These are phyloP conservation scores for Carettochelys insculpta DNA, from an alignment of 2,113 vertebrate species.

Conservation along the genomic window DNA sequence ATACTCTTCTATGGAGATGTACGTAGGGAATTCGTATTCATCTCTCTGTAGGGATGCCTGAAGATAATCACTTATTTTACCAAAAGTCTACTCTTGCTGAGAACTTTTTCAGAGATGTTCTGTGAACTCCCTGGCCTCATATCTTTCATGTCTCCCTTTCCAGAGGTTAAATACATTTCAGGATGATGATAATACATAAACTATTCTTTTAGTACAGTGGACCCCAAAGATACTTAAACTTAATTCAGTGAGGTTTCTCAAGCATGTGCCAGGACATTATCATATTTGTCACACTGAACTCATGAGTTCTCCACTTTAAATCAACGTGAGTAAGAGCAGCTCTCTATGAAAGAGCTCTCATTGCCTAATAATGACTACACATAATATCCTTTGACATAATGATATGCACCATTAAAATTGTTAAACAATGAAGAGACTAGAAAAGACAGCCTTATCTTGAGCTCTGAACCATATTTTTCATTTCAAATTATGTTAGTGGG, in stretches of 20 bases:
- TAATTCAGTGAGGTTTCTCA: neutral
- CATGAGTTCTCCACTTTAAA: neutral
- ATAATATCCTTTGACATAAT: neutral
- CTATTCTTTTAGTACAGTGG: neutral
- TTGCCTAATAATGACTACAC: neutral
- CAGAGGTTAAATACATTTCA: neutral
- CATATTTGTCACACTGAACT: neutral
- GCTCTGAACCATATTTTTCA: conserved; percentile 3
- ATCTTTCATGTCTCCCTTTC: neutral
- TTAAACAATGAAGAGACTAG: conserved; percentile 4
- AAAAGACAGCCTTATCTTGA: neutral
- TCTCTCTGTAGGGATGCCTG: neutral
- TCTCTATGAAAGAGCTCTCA: neutral
- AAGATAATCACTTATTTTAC: neutral
- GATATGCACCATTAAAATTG: neutral
- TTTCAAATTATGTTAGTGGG: neutral
- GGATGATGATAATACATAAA: neutral
- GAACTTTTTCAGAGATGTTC: neutral
- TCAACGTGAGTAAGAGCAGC: neutral
- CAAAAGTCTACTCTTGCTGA: neutral
- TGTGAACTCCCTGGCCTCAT: neutral
- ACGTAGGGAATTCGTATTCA: neutral
- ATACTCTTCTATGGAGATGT: neutral
- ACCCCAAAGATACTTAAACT: neutral
- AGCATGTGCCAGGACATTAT: neutral